Percentiles rank a stretch among this genome's conserved stretches.
Evolutionary conservation across 2,888 invertebrate species (phyloP).

Genomic region (Drosophila ezoana): DNA sequence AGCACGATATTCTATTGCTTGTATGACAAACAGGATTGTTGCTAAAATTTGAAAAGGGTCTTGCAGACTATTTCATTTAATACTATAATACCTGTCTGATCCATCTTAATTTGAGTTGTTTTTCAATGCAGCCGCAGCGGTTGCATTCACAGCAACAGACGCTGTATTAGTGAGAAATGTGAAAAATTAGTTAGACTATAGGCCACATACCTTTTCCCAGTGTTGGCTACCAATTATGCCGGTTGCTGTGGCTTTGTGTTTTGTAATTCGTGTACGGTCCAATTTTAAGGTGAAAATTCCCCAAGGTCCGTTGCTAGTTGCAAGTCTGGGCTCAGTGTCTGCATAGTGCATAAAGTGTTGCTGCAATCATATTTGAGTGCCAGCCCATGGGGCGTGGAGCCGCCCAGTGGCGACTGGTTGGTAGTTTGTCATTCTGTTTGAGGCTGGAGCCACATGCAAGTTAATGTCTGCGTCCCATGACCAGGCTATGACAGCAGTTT

Average conservation of each 20-base stretch:
- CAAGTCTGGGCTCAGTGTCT: slow-evolving; percentile 23
- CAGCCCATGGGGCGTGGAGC: slow-evolving; percentile 8
- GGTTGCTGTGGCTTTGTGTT: slow-evolving; percentile 56
- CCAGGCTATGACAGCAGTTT: slow-evolving; percentile 13
- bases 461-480: slow-evolving; percentile 34
- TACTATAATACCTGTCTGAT: background rate
- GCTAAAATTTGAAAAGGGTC: too few species aligned
- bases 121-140: slow-evolving; percentile 10
- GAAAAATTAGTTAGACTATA: slow-evolving; percentile 37
- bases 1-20: too few species aligned
- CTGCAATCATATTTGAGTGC: slow-evolving; percentile 42
- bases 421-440: slow-evolving; percentile 34
- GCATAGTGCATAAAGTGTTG: slow-evolving; percentile 15
- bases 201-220: slow-evolving; percentile 1
- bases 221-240: slow-evolving; percentile 46
- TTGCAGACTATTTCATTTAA: too few species aligned
- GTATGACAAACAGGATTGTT: too few species aligned
- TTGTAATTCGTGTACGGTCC: slow-evolving; percentile 4
- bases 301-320: slow-evolving; percentile 10
- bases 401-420: slow-evolving; percentile 21
- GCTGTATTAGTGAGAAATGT: slow-evolving; percentile 32
- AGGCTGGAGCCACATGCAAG: slow-evolving; percentile 47
- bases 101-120: slow-evolving; percentile 1
- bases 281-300: slow-evolving; percentile 44
- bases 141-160: slow-evolving; percentile 14